Conservation (phyloP, 2,888 invertebrate species). For the Plebejus anna region DNA sequence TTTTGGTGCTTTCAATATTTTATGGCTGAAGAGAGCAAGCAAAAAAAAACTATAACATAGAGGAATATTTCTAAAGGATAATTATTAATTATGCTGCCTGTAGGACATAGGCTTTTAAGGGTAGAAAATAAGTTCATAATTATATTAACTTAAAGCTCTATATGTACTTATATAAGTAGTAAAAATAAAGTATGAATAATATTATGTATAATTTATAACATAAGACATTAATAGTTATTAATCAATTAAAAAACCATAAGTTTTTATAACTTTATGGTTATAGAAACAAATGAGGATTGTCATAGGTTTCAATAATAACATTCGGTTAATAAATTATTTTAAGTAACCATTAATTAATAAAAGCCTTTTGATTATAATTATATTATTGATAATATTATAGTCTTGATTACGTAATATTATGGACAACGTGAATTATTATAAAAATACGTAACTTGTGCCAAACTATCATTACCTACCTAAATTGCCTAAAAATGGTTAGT, state of each 20-base stretch:
- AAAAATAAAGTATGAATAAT: too few relatives aligned
- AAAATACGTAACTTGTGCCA: background rate
- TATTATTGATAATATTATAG: background rate
- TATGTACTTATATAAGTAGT: too few relatives aligned
- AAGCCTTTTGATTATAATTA: background rate
- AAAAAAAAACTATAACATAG: too few relatives aligned
- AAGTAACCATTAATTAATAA: constrained; percentile 10
- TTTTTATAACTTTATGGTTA: constrained; percentile 22
- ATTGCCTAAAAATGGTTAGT: too few relatives aligned
- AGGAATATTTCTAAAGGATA: too few relatives aligned
- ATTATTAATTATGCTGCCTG: too few relatives aligned
- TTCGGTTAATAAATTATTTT: constrained; percentile 1
- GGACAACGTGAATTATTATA: background rate
- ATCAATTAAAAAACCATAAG: constrained; percentile 19
- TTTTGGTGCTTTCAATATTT: background rate
- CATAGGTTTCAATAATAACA: background rate
- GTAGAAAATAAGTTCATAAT: too few relatives aligned
- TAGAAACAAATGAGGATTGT: background rate
- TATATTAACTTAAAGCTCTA: too few relatives aligned
- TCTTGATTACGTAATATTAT: background rate
- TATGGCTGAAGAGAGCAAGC: too few relatives aligned
- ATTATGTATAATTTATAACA: background rate
- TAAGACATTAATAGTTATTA: background rate
- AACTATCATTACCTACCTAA: background rate
- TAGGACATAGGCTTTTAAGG: too few relatives aligned